These are phyloP conservation scores for Odontomyia ornata DNA, from an alignment of 2,888 invertebrate species.

Conservation along the genomic window DNA sequence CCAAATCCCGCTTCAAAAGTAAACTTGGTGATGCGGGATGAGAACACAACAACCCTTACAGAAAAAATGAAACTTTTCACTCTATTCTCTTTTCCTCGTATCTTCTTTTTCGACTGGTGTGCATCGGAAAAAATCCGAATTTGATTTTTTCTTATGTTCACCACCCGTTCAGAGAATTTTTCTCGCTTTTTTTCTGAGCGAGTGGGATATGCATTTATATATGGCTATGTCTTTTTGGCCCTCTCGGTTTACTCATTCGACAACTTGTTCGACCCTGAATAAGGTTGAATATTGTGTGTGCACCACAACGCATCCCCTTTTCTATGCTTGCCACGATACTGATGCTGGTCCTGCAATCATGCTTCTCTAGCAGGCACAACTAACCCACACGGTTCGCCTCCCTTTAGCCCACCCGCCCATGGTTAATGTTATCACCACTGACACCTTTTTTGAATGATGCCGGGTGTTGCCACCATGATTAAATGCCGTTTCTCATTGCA, in stretches of 20 bases:
- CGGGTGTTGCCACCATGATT: not conserved
- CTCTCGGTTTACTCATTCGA: constrained; percentile 27
- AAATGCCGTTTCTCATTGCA: too few relatives aligned
- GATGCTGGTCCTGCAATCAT: not conserved
- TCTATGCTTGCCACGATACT: not conserved
- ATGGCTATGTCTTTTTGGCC: constrained; percentile 31
- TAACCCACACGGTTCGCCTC: not conserved
- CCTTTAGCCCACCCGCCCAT: not conserved
- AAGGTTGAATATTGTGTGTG: constrained; percentile 30
- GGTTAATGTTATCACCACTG: constrained; percentile 18
- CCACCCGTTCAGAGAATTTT: constrained; percentile 37
- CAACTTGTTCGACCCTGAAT: constrained; percentile 25
- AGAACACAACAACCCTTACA: constrained; percentile 3
- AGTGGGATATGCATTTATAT: constrained; percentile 8
- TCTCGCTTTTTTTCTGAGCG: constrained; percentile 4
- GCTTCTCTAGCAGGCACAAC: not conserved
- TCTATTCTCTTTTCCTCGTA: constrained; percentile 38
- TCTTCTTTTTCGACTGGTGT: constrained; percentile 36
- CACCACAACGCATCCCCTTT: not conserved
- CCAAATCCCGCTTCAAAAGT: constrained; percentile 10
- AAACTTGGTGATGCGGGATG: not conserved
- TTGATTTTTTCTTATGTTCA: constrained; percentile 39
- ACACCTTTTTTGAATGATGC: not conserved
- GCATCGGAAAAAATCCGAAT: constrained; percentile 33
- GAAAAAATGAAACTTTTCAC: constrained; percentile 36